phyloP scores from a whole-genome alignment of 2,888 invertebrate genomes.

The Phaedon cochleariae region DNA sequence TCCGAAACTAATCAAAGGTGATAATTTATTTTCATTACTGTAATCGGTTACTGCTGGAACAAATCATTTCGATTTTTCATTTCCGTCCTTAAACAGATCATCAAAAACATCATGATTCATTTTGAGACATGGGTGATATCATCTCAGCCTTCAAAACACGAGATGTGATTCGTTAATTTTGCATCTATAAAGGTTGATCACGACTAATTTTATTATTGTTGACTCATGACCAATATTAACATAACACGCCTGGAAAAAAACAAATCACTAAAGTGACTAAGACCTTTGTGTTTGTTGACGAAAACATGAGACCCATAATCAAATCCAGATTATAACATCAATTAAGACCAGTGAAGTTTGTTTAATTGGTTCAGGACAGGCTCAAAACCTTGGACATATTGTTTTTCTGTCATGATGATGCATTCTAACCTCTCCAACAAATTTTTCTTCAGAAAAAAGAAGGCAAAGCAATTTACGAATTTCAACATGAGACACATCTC shows the following conservation, averaged over 20 bases:
- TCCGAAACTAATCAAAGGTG: neutral
- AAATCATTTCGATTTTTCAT: neutral
- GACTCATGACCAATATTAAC: neutral
- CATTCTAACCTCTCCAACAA: too few relatives aligned
- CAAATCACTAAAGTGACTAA: neutral
- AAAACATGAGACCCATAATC: too few relatives aligned
- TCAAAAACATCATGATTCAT: neutral
- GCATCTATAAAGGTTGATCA: neutral
- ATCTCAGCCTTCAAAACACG: neutral
- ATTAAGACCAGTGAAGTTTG: too few relatives aligned
- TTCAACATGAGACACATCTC: too few relatives aligned
- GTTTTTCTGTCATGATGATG: too few relatives aligned
- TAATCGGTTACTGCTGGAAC: neutral
- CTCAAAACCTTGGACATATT: too few relatives aligned
- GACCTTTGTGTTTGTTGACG: neutral
- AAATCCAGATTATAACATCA: too few relatives aligned
- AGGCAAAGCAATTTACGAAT: too few relatives aligned
- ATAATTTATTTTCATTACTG: neutral
- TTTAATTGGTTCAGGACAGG: too few relatives aligned
- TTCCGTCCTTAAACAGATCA: neutral
- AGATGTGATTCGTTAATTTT: neutral
- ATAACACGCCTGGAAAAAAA: neutral
- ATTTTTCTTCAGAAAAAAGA: too few relatives aligned
- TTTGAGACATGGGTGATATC: neutral
- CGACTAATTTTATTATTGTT: neutral